Base-by-base conservation (phyloP, 1,140 invertebrate genomes). In the Brachionus sp. region DNA sequence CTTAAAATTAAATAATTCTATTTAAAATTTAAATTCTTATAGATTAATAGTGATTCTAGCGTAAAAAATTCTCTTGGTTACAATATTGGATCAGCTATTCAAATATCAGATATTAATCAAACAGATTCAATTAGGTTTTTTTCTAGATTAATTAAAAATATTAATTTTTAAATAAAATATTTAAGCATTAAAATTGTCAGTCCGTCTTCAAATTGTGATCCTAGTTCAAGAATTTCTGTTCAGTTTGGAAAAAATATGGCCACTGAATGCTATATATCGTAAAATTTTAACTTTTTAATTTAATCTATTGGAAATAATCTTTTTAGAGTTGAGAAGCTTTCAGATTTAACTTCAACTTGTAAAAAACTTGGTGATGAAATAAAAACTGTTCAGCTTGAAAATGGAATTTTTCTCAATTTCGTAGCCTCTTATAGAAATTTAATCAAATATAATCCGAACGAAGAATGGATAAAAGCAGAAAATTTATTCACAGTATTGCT, bases 201-300 rank as follows among this genome's bases (percentile, higher is more conserved):
- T 5, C 70, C 70, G 12, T 75, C 39, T 7, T 35, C 44, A 3
- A 46, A 75, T 44, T 75, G 70, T 75, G 44, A 46, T 75, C 23
- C 37, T 19, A 46, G 44, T 46, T 75, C 12, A n/a, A 10, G 70
- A 29, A 13, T 75, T 10, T 39, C 39, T 25, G 23, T 75, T 19
- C 16, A 75, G 25, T 75, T 75, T 75, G 70, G 70, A 25, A 44
- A 25, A 25, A 75, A 75, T 46, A 35, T 46, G 33, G 39, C 39
- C 5, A 35, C 70, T n/a, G 70, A 75, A 25, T 75, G 70, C 12
- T 19, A 46, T 42, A 25, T 46, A 46, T 3, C 19, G 70, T 75
- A 75, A 1, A n/a, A 23, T 13, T 25, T 73, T 42, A 42, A n/a
- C n/a, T 19, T 23, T 44, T 44, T 25, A 3, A 75, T 25, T 46